Base-by-base conservation (phyloP, 2,797 vertebrate genomes). In the Acanthiza pusilla region DNA sequence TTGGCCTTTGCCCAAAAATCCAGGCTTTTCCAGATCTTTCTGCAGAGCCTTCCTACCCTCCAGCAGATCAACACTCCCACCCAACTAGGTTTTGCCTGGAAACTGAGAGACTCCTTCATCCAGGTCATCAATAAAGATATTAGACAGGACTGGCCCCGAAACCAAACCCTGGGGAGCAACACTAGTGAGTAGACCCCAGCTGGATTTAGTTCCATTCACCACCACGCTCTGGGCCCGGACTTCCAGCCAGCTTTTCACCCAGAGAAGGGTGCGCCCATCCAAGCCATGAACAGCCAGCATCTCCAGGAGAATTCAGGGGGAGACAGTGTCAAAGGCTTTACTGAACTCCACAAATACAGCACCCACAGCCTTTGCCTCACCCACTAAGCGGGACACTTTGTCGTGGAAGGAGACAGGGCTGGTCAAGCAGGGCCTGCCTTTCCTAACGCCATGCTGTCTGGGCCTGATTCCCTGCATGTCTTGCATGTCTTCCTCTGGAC, bases 91-190 rank as follows among this genome's bases (percentile, higher is more conserved):
- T 32, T 6, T 22, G 27, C 7, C 32, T 57, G 22, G 10, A 22
- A 32, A 63, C 5, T 27, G 21, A 63, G 17, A 0, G 0, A 50
- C 42, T 7, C 5, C 21, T 5, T 71, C 22, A 26, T 55, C 26
- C 17, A 71, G 57, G 23, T 21, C 40, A 70, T 62, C 11, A 25
- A 32, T 18, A 55, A 26, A 26, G 50, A 32, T 16, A 40, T 36
- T 36, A 30, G 34, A 34, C 11, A 42, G 11, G 17, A 45, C 11
- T 55, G 42, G 21, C 10, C 11, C 57, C 12, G 22, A 0, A 22
- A 32, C 21, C 30, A 34, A 48, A 29, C 22, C 21, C 26, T 16
- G 22, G 32, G 27, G 15, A 32, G 8, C 29, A 63, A 10, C 21
- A 62, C 29, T 17, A 30, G 21, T 18, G 30, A 30, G 13, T 29